Evolutionary conservation across 2,797 vertebrate genomes (phyloP).

Genomic region (Pagetopsis macropterus): DNA sequence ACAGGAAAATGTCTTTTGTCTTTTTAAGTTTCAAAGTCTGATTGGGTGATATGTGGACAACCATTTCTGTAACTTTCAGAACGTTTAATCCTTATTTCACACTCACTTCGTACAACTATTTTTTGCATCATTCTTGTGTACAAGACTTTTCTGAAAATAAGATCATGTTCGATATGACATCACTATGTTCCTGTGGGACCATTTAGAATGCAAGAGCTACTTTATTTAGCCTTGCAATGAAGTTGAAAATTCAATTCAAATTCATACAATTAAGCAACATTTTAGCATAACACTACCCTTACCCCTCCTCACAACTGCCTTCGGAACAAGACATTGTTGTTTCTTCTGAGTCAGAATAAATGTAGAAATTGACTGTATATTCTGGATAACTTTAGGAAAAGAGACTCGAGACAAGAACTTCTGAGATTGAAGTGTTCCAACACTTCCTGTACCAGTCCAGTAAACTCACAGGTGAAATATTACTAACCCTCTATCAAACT

Average conservation of each 20-base stretch:
- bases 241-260: background rate
- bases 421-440: no score
- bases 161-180: background rate
- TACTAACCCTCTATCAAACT: background rate
- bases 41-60: background rate
- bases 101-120: background rate
- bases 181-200: background rate
- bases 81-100: background rate
- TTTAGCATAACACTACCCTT: background rate
- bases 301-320: background rate
- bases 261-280: background rate
- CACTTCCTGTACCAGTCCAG: background rate
- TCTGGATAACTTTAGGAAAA: no score
- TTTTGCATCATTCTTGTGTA: background rate
- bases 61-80: background rate
- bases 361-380: no score
- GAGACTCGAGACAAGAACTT: no score
- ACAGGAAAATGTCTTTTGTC: background rate
- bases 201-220: background rate
- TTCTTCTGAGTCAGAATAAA: no score
- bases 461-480: background rate
- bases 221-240: background rate
- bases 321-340: no score
- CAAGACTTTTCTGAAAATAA: background rate
- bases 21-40: background rate